phyloP scores from a whole-genome alignment of 2,113 vertebrate species.

The Embiotoca jacksoni region DNA sequence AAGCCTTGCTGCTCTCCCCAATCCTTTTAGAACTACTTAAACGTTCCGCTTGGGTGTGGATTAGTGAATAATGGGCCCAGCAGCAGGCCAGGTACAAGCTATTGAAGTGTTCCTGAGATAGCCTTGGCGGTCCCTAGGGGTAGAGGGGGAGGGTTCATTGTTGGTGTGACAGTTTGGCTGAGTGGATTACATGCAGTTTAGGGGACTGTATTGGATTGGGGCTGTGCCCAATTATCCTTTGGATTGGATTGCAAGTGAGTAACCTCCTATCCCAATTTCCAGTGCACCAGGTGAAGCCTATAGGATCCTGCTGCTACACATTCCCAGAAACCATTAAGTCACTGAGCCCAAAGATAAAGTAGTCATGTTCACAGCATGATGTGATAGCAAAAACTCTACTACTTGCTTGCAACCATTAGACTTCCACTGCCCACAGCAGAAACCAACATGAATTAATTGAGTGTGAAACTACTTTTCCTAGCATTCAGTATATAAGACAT shows the following conservation, averaged over 20 bases:
- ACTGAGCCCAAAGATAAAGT: conserved; percentile 57
- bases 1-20: conserved; percentile 68
- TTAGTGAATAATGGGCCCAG: conserved; percentile 81
- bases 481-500: conserved; percentile 13
- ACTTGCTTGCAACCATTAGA: conserved; percentile 5
- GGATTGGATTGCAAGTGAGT: conserved; percentile 79
- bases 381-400: conserved; percentile 16
- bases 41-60: conserved; percentile 77
- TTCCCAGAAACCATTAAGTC: conserved; percentile 65
- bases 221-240: conserved; percentile 80
- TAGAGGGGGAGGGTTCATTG: conserved; percentile 72
- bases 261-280: conserved; percentile 79
- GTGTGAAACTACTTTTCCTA: conserved; percentile 35
- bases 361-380: conserved; percentile 54
- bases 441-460: conserved; percentile 26
- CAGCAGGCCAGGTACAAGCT: conserved; percentile 79
- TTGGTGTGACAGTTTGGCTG: conserved; percentile 80
- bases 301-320: conserved; percentile 45
- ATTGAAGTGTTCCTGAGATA: conserved; percentile 80
- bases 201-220: conserved; percentile 80
- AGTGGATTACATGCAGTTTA: conserved; percentile 87
- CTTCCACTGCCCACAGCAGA: neutral
- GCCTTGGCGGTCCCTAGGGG: conserved; percentile 63
- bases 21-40: conserved; percentile 79
- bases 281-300: conserved; percentile 70